Evolutionary conservation across 2,113 vertebrate genomes (phyloP).

Genomic region (Helogale parvula): DNA sequence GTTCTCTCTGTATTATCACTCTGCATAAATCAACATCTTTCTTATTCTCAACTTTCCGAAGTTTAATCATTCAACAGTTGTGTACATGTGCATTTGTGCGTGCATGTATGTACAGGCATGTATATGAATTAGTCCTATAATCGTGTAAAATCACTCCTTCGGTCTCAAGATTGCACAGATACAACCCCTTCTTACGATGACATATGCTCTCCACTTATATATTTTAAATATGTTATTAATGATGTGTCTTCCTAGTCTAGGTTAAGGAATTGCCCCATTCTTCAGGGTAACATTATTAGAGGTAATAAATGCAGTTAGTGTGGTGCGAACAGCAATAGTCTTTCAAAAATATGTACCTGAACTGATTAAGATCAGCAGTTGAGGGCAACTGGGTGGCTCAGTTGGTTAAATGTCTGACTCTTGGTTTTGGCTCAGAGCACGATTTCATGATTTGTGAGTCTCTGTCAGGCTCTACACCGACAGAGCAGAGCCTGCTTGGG

Average conservation of each 20-base stretch:
- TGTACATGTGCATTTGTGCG: not conserved
- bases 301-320: not conserved
- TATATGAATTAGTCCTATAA: not conserved
- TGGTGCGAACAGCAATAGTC: not conserved
- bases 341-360: constrained; percentile 27
- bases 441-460: too few relatives aligned
- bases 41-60: not conserved
- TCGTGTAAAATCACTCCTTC: not conserved
- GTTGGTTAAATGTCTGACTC: too few relatives aligned
- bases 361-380: constrained; percentile 27
- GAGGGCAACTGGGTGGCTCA: not conserved
- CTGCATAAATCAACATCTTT: not conserved
- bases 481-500: too few relatives aligned
- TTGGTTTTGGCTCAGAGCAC: too few relatives aligned
- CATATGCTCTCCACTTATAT: not conserved
- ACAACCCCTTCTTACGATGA: not conserved
- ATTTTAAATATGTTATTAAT: constrained; percentile 1
- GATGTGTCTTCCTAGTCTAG: not conserved
- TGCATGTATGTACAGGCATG: not conserved
- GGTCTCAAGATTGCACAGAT: not conserved
- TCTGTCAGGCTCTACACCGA: too few relatives aligned
- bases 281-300: not conserved
- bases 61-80: not conserved
- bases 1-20: not conserved
- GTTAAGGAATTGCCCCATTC: not conserved